These are phyloP conservation scores for Heterodera schachtii DNA, from an alignment of 1,140 invertebrate genomes.

Conservation along the genomic window DNA sequence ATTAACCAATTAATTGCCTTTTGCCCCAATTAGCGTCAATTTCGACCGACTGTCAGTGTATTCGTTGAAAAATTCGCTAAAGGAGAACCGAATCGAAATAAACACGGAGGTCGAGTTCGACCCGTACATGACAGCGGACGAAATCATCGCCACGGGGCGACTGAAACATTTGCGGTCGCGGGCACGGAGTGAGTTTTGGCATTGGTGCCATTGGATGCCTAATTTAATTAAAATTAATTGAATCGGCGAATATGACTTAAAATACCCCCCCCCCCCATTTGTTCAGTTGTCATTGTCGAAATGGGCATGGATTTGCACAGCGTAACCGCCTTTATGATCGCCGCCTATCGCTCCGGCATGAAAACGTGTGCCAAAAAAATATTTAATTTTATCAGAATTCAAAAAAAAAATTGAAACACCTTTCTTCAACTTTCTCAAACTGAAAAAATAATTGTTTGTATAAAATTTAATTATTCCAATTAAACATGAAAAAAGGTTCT, in stretches of 20 bases:
- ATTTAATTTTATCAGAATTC: too few relatives aligned
- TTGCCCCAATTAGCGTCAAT: slow-evolving; percentile 45
- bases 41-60: slow-evolving; percentile 56
- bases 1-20: slow-evolving; percentile 1
- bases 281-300: slow-evolving; percentile 49
- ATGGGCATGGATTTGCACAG: slow-evolving; percentile 64
- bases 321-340: slow-evolving; percentile 57
- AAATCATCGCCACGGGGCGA: slow-evolving; percentile 57
- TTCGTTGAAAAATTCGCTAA: slow-evolving; percentile 56
- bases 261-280: too few relatives aligned
- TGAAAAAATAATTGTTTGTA: too few relatives aligned
- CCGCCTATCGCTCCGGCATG: slow-evolving; percentile 53
- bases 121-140: slow-evolving; percentile 57
- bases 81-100: slow-evolving; percentile 54
- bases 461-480: too few relatives aligned
- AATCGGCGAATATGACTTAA: too few relatives aligned
- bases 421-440: too few relatives aligned
- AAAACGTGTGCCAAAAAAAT: slow-evolving; percentile 35
- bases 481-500: too few relatives aligned
- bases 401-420: too few relatives aligned
- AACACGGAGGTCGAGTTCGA: slow-evolving; percentile 59
- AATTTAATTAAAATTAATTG: too few relatives aligned
- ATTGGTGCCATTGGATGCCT: too few relatives aligned
- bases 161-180: slow-evolving; percentile 46
- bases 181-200: slow-evolving; percentile 48